Conservation (phyloP, 1,140 invertebrate genomes). For the Pantala flavescens region DNA sequence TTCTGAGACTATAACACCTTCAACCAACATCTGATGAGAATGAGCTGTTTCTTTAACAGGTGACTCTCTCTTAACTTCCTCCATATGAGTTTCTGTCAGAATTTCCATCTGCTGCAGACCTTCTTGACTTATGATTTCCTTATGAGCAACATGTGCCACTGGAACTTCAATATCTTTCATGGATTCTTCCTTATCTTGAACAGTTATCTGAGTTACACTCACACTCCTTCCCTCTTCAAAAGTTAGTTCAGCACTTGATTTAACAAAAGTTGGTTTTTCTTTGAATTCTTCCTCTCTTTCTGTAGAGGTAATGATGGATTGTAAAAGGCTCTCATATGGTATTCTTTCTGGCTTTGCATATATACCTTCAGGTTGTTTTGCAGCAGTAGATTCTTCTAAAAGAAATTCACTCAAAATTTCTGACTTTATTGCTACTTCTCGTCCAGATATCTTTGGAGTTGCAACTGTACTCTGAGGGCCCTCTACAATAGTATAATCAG, state of each 20-base stretch:
- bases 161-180: constrained; percentile 25
- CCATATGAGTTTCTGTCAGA: constrained; percentile 24
- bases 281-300: constrained; percentile 27
- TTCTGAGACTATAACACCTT: constrained; percentile 29
- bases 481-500: constrained; percentile 25
- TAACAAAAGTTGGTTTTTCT: constrained; percentile 22
- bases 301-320: constrained; percentile 27
- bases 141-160: constrained; percentile 27
- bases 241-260: constrained; percentile 22
- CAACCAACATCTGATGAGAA: constrained; percentile 29
- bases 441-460: constrained; percentile 19
- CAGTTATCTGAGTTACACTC: constrained; percentile 35
- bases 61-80: constrained; percentile 23
- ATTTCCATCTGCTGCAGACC: constrained; percentile 29
- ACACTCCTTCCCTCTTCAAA: constrained; percentile 30
- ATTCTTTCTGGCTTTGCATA: constrained; percentile 28
- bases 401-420: constrained; percentile 20
- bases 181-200: constrained; percentile 39
- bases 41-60: constrained; percentile 9
- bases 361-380: constrained; percentile 24
- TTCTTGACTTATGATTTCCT: constrained; percentile 30
- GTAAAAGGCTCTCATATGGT: constrained; percentile 26
- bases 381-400: constrained; percentile 20
- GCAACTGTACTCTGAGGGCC: constrained; percentile 16
- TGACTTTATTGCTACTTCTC: constrained; percentile 19